A percentile compares a stretch with the other conserved stretches of the same genome.
These are phyloP conservation scores for Girardia tigrina DNA, from an alignment of 2,888 invertebrate species.

Conservation along the genomic window DNA sequence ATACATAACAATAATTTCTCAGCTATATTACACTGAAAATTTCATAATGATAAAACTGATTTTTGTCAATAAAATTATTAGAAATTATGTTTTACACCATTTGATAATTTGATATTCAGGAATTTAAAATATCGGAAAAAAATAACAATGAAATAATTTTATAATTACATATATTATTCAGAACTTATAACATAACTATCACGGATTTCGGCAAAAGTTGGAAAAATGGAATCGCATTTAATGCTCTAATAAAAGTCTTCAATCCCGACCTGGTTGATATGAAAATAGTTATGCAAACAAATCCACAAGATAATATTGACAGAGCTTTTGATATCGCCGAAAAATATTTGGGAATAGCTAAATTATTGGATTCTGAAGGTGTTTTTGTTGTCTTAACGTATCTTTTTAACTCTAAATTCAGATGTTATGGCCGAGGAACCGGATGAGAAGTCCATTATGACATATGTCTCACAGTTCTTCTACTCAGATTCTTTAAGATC, in stretches of 20 bases:
- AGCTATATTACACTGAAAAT: too few relatives aligned
- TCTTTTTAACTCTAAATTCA: background rate
- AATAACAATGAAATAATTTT: too few relatives aligned
- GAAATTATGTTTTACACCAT: too few relatives aligned
- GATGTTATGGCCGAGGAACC: conserved; percentile 6
- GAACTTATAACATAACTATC: background rate
- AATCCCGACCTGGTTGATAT: background rate
- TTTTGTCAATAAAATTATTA: too few relatives aligned
- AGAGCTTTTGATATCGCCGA: conserved; percentile 17
- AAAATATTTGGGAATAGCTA: background rate
- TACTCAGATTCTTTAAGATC: background rate
- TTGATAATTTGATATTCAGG: too few relatives aligned
- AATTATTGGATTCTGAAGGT: conserved; percentile 25
- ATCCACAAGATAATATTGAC: background rate
- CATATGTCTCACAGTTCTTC: conserved; percentile 18
- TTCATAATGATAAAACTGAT: too few relatives aligned
- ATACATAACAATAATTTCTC: too few relatives aligned
- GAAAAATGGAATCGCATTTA: background rate
- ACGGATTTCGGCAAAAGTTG: conserved; percentile 3
- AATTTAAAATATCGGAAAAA: too few relatives aligned
- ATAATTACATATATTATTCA: too few relatives aligned
- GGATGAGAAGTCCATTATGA: conserved; percentile 26
- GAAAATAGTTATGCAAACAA: background rate
- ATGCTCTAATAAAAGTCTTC: background rate
- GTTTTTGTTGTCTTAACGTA: background rate